A percentile compares a stretch with the other conserved stretches of the same genome.
phyloP scores from a whole-genome alignment of 2,797 vertebrate species.

The Microctenopoma stevenorrisi region DNA sequence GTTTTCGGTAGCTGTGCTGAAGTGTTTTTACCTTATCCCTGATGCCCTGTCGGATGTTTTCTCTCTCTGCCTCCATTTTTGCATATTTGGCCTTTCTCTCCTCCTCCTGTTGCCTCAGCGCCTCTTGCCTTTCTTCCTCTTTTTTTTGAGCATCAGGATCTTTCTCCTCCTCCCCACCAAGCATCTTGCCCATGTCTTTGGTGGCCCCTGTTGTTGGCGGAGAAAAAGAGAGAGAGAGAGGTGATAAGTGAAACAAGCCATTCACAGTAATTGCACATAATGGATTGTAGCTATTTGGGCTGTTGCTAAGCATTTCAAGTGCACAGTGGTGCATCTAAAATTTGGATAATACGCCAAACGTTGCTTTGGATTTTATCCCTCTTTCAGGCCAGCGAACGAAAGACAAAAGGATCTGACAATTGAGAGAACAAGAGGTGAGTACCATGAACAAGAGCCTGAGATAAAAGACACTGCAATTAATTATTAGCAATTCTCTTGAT shows the following conservation, averaged over 20 bases:
- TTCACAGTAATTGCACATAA: slow-evolving; percentile 25
- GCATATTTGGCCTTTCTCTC: slow-evolving; percentile 98
- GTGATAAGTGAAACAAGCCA: slow-evolving; percentile 7
- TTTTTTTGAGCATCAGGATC: slow-evolving; percentile 97
- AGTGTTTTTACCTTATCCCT: slow-evolving; percentile 91
- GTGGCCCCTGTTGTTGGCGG: slow-evolving; percentile 89
- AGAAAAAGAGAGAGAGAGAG: slow-evolving; percentile 6
- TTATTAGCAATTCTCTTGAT: slow-evolving; percentile 57
- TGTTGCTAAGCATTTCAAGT: slow-evolving; percentile 18
- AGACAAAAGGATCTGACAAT: slow-evolving; percentile 49
- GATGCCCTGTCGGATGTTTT: slow-evolving; percentile 95
- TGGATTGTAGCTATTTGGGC: background rate
- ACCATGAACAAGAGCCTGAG: slow-evolving; percentile 16
- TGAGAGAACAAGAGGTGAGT: slow-evolving; percentile 45
- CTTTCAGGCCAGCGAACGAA: slow-evolving; percentile 15
- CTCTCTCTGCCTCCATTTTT: slow-evolving; percentile 97
- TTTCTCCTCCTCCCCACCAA: slow-evolving; percentile 97
- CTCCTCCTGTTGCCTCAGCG: slow-evolving; percentile 95
- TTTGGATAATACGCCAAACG: slow-evolving; percentile 27
- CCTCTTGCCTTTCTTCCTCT: slow-evolving; percentile 96
- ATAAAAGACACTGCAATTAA: slow-evolving; percentile 58
- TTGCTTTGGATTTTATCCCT: slow-evolving; percentile 36
- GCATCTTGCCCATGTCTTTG: slow-evolving; percentile 99
- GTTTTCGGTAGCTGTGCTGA: background rate
- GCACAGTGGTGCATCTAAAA: slow-evolving; percentile 6